A percentile compares a stretch with the other conserved stretches of the same genome.
These are phyloP conservation scores for Caenorhabditis remanei DNA, from an alignment of 1,140 invertebrate species.

Conservation along the genomic window DNA sequence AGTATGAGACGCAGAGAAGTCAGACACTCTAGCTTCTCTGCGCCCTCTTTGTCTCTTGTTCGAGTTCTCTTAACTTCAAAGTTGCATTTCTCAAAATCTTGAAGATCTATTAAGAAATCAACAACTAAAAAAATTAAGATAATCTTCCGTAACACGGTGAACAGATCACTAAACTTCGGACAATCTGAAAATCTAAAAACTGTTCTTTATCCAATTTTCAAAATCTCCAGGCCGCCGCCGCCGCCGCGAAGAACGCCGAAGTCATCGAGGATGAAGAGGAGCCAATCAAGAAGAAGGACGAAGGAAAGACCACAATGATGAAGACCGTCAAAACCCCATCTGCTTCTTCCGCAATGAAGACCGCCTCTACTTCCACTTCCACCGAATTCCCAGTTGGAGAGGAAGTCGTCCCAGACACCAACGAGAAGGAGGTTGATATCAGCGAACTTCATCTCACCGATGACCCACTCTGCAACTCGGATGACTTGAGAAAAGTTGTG, in stretches of 20 bases:
- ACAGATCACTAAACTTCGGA: too few relatives aligned
- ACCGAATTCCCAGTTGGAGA: constrained; percentile 37
- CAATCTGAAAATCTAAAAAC: background rate
- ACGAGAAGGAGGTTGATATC: constrained; percentile 63
- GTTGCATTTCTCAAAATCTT: too few relatives aligned
- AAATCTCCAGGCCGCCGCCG: constrained; percentile 20
- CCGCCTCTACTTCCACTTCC: constrained; percentile 23
- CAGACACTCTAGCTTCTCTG: too few relatives aligned
- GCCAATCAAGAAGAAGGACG: constrained; percentile 42
- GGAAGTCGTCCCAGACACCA: constrained; percentile 45
- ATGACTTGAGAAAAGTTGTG: constrained; percentile 64
- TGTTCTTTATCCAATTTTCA: too few relatives aligned
- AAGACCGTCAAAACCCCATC: constrained; percentile 34
- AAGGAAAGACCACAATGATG: constrained; percentile 37
- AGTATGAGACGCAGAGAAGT: too few relatives aligned
- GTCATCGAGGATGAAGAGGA: constrained; percentile 17
- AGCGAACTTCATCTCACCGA: constrained; percentile 64
- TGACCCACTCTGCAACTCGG: constrained; percentile 67
- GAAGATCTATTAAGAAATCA: too few relatives aligned
- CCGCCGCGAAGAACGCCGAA: constrained; percentile 38
- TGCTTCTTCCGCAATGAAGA: constrained; percentile 1
- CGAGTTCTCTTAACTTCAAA: too few relatives aligned
- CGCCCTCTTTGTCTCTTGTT: too few relatives aligned
- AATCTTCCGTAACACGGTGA: too few relatives aligned
- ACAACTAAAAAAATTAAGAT: too few relatives aligned